Evolutionary conservation across 2,888 invertebrate species (phyloP), one percentile per base, ranked within the genome.

Genomic region (Beris chalybata): DNA sequence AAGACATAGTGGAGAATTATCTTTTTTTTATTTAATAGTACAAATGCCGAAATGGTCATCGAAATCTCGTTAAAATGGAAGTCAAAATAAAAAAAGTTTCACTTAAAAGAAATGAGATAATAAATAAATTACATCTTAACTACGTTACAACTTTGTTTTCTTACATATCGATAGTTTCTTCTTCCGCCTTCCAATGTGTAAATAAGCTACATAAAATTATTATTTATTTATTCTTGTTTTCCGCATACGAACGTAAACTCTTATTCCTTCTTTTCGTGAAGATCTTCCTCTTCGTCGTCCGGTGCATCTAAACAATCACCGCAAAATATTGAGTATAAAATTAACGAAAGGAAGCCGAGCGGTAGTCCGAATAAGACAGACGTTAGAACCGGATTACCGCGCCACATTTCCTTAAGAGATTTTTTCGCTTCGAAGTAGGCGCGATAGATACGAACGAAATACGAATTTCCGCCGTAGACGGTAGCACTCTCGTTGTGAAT

Each of bases 291-390:
- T 0, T 92, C 92, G 64, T 92, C 92, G 66, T 93, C 94, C 54
- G 91, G 90, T 1, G 93, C 93, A 78, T 96, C 97, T 71, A 96
- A 83, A 74, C 97, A 94, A 78, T 98, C 97, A 63, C 95, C 91
- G 78, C 97, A 98, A 81, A 95, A 98, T 70, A 97, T 90, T 2
- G 96, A 95, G 79, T 98, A 98, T 77, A 95, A 89, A 74, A 99
- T 97, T 22, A 98, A 86, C 29, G 93, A 90, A 22, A 99, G 85
- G 78, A 99, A 97, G 44, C 95, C 93, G 52, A 95, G 83, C 0
- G 98, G 98, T 68, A 98, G 84, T 1, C 97, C 97, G 80, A 99
- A 96, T 61, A 99, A 85, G 4, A 98, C 89, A 38, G 94, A 86
- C 4, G 97, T 96, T 69, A 99, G 83, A 69, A 97, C 92, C 0